Conservation (phyloP, 2,113 vertebrate species). For the Chrysochloris asiatica region DNA sequence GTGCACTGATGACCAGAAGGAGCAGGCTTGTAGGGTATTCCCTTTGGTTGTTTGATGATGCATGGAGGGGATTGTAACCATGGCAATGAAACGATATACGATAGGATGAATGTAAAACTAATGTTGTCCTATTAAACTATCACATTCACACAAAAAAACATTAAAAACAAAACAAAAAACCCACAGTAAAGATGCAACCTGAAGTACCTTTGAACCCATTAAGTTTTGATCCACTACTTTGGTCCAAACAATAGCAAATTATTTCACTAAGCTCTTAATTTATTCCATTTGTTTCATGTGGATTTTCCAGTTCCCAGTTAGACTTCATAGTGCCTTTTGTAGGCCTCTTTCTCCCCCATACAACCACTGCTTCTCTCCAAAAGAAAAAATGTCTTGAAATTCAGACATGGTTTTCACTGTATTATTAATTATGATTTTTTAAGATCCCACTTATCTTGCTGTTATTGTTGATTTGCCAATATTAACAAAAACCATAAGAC, state of each 20-base stretch:
- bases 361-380: too few relatives aligned
- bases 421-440: neutral
- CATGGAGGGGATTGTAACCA: too few relatives aligned
- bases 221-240: constrained; percentile 56
- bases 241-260: constrained; percentile 26
- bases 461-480: neutral
- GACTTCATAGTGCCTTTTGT: neutral
- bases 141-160: too few relatives aligned
- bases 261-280: constrained; percentile 18
- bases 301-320: neutral
- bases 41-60: too few relatives aligned
- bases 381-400: neutral
- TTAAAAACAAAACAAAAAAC: too few relatives aligned
- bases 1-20: too few relatives aligned
- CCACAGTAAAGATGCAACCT: neutral
- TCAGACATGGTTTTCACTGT: neutral
- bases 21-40: too few relatives aligned
- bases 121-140: too few relatives aligned
- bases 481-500: neutral
- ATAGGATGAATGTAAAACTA: too few relatives aligned
- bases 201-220: neutral
- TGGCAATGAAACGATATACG: too few relatives aligned
- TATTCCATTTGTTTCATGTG: constrained; percentile 11
- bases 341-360: neutral
- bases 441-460: neutral